Evolutionary conservation across 2,888 invertebrate species (phyloP).

Genomic region (Drosophila flavopinicola): DNA sequence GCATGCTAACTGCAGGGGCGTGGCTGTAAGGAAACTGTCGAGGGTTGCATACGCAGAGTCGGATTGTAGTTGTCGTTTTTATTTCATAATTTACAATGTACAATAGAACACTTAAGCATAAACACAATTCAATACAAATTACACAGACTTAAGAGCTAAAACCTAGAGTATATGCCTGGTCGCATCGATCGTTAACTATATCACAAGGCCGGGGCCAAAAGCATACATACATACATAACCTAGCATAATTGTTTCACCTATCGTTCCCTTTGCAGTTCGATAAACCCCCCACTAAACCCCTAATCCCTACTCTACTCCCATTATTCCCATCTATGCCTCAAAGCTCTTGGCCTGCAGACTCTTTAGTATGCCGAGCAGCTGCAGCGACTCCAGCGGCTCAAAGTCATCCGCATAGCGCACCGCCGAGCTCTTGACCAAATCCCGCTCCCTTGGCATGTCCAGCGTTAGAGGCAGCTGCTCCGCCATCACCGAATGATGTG

Average conservation of each 20-base stretch:
- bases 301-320: background rate
- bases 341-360: constrained; percentile 76
- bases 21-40: constrained; percentile 20
- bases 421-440: constrained; percentile 47
- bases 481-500: constrained; percentile 98
- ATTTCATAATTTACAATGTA: constrained; percentile 47
- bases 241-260: constrained; percentile 64
- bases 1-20: constrained; percentile 41
- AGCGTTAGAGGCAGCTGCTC: constrained; percentile 97
- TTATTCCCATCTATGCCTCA: constrained; percentile 54
- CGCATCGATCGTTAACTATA: constrained; percentile 55
- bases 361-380: constrained; percentile 78
- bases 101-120: constrained; percentile 58
- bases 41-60: constrained; percentile 59
- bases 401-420: constrained; percentile 89
- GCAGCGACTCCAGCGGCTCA: constrained; percentile 89
- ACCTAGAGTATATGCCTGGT: constrained; percentile 23
- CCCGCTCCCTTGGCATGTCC: constrained; percentile 87
- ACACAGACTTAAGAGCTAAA: constrained; percentile 29
- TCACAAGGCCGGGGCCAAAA: constrained; percentile 54
- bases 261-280: constrained; percentile 73
- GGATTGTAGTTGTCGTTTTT: constrained; percentile 58
- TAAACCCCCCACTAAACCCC: constrained; percentile 23
- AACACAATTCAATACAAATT: constrained; percentile 32
- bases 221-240: constrained; percentile 22